A percentile compares a stretch with the other conserved stretches of the same genome.
These are phyloP conservation scores for Rhabdophis nuchalis DNA, from an alignment of 2,797 vertebrate species.

Conservation along the genomic window DNA sequence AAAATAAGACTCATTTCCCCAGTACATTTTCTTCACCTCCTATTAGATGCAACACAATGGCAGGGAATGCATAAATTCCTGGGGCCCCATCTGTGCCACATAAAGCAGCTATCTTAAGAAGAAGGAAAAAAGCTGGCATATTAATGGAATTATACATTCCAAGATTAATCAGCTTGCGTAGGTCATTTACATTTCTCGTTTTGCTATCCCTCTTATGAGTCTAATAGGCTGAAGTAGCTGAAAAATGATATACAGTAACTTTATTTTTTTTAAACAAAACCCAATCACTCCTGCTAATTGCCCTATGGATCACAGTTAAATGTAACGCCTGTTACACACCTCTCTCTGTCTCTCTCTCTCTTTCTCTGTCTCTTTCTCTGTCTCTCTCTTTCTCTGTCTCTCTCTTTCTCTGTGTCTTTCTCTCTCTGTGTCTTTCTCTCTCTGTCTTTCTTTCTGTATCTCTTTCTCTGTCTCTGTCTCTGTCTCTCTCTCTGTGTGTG, in stretches of 20 bases:
- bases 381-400: neutral
- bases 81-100: conserved; percentile 63
- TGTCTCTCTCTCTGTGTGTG: neutral
- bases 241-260: conserved; percentile 74
- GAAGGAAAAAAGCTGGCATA: conserved; percentile 63
- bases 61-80: conserved; percentile 74
- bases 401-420: neutral
- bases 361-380: too few species aligned
- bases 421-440: neutral
- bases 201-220: conserved; percentile 76
- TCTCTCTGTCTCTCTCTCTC: too few species aligned
- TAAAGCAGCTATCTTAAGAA: conserved; percentile 65
- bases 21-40: conserved; percentile 72
- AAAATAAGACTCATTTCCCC: conserved; percentile 67
- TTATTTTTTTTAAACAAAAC: conserved; percentile 1
- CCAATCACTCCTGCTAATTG: conserved; percentile 63
- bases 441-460: neutral
- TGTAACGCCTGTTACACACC: conserved; percentile 49
- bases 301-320: conserved; percentile 53
- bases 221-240: conserved; percentile 77
- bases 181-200: conserved; percentile 78
- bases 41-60: conserved; percentile 77
- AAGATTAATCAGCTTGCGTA: conserved; percentile 73
- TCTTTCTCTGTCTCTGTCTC: too few species aligned
- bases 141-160: conserved; percentile 76